Percentiles rank a stretch among this genome's conserved stretches.
These are phyloP conservation scores for Rana temporaria DNA, from an alignment of 2,113 vertebrate species.

Conservation along the genomic window DNA sequence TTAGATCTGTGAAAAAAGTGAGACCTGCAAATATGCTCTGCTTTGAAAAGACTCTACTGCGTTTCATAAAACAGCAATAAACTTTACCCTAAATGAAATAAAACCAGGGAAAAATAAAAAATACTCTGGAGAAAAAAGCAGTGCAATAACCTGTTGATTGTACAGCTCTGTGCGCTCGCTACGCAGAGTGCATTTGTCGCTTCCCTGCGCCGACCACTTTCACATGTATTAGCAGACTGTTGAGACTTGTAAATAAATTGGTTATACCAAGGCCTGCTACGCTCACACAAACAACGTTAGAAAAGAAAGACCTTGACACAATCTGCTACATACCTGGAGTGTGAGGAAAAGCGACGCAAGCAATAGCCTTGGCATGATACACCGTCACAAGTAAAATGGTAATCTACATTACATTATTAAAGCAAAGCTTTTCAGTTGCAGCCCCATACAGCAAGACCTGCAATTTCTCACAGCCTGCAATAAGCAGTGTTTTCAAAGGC, in stretches of 20 bases:
- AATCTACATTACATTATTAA: conserved; percentile 23
- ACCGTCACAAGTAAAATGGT: conserved; percentile 35
- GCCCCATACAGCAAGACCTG: conserved; percentile 22
- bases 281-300: background rate
- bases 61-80: no score
- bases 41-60: no score
- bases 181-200: background rate
- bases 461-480: conserved; percentile 51
- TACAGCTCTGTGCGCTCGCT: background rate
- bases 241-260: conserved; percentile 10
- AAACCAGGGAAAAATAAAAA: background rate
- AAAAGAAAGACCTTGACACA: conserved; percentile 33
- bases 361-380: background rate
- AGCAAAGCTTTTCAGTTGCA: background rate
- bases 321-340: conserved; percentile 7
- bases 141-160: conserved; percentile 11
- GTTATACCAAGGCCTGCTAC: conserved; percentile 13
- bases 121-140: background rate
- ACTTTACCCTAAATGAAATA: no score
- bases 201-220: background rate
- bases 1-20: no score
- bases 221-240: conserved; percentile 28
- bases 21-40: no score
- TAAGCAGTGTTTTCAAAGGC: conserved; percentile 53
- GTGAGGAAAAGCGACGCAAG: background rate